Evolutionary conservation across 2,797 vertebrate species (phyloP), one percentile per base, ranked within the genome.

Genomic region (Morus bassanus): DNA sequence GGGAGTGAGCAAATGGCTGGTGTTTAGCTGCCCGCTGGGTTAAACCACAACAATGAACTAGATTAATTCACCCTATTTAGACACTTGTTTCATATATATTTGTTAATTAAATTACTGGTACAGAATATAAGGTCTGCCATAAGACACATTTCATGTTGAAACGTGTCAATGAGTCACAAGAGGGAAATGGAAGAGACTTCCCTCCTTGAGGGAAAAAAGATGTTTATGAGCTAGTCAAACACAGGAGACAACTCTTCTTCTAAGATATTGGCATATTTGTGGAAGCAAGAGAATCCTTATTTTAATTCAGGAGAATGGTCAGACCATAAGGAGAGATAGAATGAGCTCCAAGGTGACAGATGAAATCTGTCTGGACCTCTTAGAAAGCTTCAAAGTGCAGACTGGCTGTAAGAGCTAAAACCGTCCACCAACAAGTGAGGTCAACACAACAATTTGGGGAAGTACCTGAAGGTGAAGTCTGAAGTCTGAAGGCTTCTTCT

Each of bases 391-490:
- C 8, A 23, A 69, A 74, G 43, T 41, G 31, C 23, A 64, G 24
- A 39, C 11, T 73, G 39, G n/a, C 31, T 72, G 15, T 54, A 56
- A 61, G 50, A 92, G 25, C 48, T 68, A 85, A 57, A 45, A 37
- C 10, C 4, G 2, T 35, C 28, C 35, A 54, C 37, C 72, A 74
- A 9, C 3, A 43, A 90, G 11, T 21, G 50, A 88, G 41, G 25
- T 61, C 57, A 77, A n/a, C 18, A 15, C 6, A 56, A 30, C 4
- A 14, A 60, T 61, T 87, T 0, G 1, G 41, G 39, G 9, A 72
- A 75, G 27, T 95, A 95, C 94, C 94, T 95, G 85, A 68, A 59
- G 25, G 46, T 51, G 75, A 89, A 78, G 23, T 88, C 79, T 54
- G 75, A 89, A 78, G 23, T 88, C 79, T 11, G 2, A 91, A 90